Evolutionary conservation across 2,113 vertebrate genomes (phyloP).

Genomic region (Acinonyx jubatus): DNA sequence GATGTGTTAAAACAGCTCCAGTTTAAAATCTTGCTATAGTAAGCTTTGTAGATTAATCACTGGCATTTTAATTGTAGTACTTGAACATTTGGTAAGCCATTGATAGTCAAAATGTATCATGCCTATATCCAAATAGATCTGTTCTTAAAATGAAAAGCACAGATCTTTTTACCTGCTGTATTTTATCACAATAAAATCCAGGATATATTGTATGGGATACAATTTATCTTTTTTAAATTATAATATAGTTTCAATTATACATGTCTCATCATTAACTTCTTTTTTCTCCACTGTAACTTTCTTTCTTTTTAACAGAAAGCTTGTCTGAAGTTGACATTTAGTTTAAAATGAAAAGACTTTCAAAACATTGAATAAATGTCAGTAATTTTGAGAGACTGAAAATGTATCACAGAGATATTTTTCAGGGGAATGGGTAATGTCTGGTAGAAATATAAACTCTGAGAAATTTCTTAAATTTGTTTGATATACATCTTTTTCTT

Average conservation of each 20-base stretch:
- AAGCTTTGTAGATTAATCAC: not conserved
- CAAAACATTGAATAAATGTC: constrained; percentile 28
- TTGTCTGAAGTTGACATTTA: not conserved
- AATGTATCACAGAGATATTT: not conserved
- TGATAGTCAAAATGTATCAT: not conserved
- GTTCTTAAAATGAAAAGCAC: not conserved
- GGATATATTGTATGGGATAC: not conserved
- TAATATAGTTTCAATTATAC: not conserved
- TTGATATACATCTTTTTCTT: not conserved
- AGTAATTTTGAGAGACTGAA: constrained; percentile 33
- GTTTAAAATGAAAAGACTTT: not conserved
- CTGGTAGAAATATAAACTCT: constrained; percentile 8
- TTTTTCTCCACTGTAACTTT: not conserved
- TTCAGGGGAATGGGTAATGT: constrained; percentile 20
- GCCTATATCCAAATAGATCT: not conserved
- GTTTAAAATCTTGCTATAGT: not conserved
- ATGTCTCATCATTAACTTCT: not conserved
- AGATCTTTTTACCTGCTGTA: not conserved
- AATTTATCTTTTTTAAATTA: not conserved
- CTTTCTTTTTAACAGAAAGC: not conserved
- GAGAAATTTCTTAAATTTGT: not conserved
- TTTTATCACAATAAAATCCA: not conserved
- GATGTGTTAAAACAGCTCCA: not conserved
- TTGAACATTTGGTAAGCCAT: not conserved
- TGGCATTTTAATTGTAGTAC: not conserved